Evolutionary conservation across 2,888 invertebrate genomes (phyloP).

Genomic region (Pseudanteris insignis): DNA sequence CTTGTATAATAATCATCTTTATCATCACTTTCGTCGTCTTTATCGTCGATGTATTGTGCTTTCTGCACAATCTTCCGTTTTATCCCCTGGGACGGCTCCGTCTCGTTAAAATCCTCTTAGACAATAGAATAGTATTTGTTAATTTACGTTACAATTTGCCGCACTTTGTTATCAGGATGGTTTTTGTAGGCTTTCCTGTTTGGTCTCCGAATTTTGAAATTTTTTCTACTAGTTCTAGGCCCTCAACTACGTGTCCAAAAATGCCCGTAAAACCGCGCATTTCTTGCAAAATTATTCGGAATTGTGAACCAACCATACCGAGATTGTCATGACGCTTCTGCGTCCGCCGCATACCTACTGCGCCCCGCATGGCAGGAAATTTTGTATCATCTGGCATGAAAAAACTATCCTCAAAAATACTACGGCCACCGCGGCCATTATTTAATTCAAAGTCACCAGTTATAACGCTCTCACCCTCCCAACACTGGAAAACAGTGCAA

Average conservation of each 20-base stretch:
- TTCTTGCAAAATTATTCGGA: conserved; percentile 82
- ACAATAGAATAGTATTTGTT: neutral
- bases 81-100: conserved; percentile 18
- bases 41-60: no score
- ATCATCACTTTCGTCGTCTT: no score
- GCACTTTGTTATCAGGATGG: conserved; percentile 78
- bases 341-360: conserved; percentile 83
- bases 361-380: conserved; percentile 78
- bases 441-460: conserved; percentile 84
- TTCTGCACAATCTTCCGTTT: conserved; percentile 3
- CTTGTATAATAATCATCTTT: no score
- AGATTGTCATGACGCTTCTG: conserved; percentile 82
- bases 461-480: conserved; percentile 84
- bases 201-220: conserved; percentile 81
- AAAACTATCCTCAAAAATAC: conserved; percentile 79
- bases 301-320: conserved; percentile 86
- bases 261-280: conserved; percentile 86
- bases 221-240: conserved; percentile 80
- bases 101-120: conserved; percentile 8
- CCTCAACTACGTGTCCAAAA: conserved; percentile 83
- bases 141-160: conserved; percentile 74
- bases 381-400: conserved; percentile 86
- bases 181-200: conserved; percentile 80
- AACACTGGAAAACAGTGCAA: conserved; percentile 83
- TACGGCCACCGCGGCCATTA: conserved; percentile 82